Evolutionary conservation across 2,888 invertebrate species (phyloP).

Genomic region (Melanargia galathea): DNA sequence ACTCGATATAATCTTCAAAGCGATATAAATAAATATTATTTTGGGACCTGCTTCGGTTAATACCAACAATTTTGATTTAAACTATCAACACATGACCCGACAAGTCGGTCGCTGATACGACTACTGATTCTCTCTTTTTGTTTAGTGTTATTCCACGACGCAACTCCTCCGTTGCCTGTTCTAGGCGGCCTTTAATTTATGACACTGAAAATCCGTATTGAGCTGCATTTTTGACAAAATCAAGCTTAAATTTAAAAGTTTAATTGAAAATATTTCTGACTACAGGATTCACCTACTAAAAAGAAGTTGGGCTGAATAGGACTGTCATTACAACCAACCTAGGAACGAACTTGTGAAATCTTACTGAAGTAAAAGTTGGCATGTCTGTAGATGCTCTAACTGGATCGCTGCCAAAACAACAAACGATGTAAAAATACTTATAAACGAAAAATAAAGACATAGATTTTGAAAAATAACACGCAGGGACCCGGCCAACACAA

Average conservation of each 20-base stretch:
- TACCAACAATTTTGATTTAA: slow-evolving; percentile 40
- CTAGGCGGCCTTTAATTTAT: too few species aligned
- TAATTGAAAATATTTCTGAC: too few species aligned
- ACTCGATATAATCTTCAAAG: slow-evolving; percentile 25
- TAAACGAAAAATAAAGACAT: slow-evolving; percentile 28
- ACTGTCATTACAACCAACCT: too few species aligned
- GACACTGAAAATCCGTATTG: too few species aligned
- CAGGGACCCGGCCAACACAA: not conserved
- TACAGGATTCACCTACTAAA: too few species aligned
- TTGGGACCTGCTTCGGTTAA: slow-evolving; percentile 40
- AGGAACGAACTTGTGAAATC: too few species aligned
- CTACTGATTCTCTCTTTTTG: too few species aligned
- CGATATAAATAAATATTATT: slow-evolving; percentile 16
- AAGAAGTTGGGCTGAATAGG: too few species aligned
- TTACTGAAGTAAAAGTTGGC: not conserved
- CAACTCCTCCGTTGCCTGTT: too few species aligned
- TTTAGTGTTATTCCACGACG: not conserved
- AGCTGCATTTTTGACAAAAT: too few species aligned
- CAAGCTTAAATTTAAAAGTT: too few species aligned
- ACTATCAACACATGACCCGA: not conserved
- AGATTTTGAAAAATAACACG: slow-evolving; percentile 27
- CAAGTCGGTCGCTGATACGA: not conserved
- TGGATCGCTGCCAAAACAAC: slow-evolving; percentile 44
- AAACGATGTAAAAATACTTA: slow-evolving; percentile 32
- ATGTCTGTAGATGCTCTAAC: slow-evolving; percentile 24